These are phyloP conservation scores for Solea senegalensis DNA, from an alignment of 2,113 vertebrate genomes.

Conservation along the genomic window DNA sequence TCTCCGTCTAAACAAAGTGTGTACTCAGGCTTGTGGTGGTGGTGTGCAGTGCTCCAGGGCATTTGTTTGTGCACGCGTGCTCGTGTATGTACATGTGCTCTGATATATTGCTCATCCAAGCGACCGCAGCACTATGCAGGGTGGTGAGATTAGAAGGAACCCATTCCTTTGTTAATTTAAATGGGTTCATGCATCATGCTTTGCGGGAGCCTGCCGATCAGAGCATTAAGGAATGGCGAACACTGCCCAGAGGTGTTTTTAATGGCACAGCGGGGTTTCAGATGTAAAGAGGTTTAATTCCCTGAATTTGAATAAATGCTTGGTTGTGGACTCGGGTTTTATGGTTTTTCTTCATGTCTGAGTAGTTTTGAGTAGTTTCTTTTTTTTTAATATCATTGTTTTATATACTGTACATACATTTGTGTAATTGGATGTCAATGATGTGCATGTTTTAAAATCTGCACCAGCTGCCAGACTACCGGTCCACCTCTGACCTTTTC, in stretches of 20 bases:
- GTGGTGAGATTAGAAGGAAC: slow-evolving; percentile 93
- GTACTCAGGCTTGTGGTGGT: slow-evolving; percentile 82
- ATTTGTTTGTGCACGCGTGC: slow-evolving; percentile 79
- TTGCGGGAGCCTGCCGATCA: slow-evolving; percentile 90
- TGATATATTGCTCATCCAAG: slow-evolving; percentile 96
- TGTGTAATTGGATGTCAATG: slow-evolving; percentile 1
- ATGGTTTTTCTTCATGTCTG: slow-evolving; percentile 22
- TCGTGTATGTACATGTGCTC: slow-evolving; percentile 79
- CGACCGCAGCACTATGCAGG: slow-evolving; percentile 90
- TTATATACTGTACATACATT: too few relatives aligned
- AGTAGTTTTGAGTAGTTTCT: slow-evolving; percentile 10
- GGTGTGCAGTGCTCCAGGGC: slow-evolving; percentile 88
- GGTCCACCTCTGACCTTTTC: neutral
- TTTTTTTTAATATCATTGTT: slow-evolving; percentile 6
- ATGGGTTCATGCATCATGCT: slow-evolving; percentile 99
- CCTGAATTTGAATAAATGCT: slow-evolving; percentile 59
- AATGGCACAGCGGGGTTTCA: slow-evolving; percentile 91
- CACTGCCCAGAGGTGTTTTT: slow-evolving; percentile 97
- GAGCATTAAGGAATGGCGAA: slow-evolving; percentile 88
- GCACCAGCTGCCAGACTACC: neutral
- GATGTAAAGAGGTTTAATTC: slow-evolving; percentile 70
- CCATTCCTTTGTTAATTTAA: slow-evolving; percentile 99
- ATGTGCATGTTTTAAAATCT: slow-evolving; percentile 10
- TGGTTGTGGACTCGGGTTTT: slow-evolving; percentile 26
- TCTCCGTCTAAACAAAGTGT: slow-evolving; percentile 84